Evolutionary conservation across 2,888 invertebrate species (phyloP), one percentile per base, ranked within the genome.

Genomic region (Boloria euphrosyne): DNA sequence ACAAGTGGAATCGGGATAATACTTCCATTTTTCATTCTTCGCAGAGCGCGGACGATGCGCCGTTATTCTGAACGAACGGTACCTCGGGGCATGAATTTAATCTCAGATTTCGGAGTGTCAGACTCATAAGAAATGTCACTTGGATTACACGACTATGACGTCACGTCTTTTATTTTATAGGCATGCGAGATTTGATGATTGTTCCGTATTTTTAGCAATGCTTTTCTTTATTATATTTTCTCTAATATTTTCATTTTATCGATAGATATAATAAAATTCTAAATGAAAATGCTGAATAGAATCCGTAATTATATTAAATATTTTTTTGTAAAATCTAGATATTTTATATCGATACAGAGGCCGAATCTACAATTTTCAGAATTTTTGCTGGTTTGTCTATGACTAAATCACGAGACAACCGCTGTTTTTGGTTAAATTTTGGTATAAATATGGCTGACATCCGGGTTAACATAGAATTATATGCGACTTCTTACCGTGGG

Each of bases 41-140:
- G 85, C 83, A 83, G 84, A 86, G 83, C 83, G 85, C 83, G 84
- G 84, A 86, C 85, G 86, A 85, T 83, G 86, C 84, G 81, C 80
- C 82, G 82, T 82, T 80, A 82, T 84, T 84, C 84, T 78, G 82
- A 83, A 83, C 82, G 85, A 87, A 89, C 86, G 83, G 85, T 83
- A 85, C 91, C 90, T 85, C 85, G 77, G 90, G 90, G 89, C 83
- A 89, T 87, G 88, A 89, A 89, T 90, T 90, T 91, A 91, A 91
- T 91, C 91, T 90, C 82, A 80, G 86, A 81, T 86, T 87, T 83
- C 82, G 81, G 84, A 81, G 82, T 85, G 85, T 86, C 88, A 85
- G 84, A 81, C 84, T 85, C 84, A 84, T 86, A 87, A 89, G 85
- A 86, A 85, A 78, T 79, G 81, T 85, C 84, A 83, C 81, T 83